Conservation (phyloP, 2,797 vertebrate species). For the Loris lydekkerianus region DNA sequence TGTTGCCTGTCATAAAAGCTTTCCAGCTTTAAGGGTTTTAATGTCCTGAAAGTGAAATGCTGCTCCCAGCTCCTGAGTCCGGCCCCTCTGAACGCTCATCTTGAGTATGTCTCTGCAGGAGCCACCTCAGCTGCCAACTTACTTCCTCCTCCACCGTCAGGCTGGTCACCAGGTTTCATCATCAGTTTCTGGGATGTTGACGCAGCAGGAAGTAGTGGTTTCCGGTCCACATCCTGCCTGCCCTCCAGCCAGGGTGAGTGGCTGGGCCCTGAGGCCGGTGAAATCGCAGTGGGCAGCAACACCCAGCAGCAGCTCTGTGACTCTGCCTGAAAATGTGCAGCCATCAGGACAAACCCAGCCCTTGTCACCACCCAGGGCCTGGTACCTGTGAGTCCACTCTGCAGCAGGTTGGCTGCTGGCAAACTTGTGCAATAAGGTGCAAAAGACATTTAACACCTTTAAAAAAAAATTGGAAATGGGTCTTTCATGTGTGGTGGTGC, state of each 20-base stretch:
- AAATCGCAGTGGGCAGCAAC: fast-evolving
- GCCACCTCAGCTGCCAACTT: fast-evolving
- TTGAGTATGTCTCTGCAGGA: fast-evolving
- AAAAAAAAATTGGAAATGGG: constrained; percentile 66
- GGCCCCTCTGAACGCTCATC: not conserved
- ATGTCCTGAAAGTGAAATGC: fast-evolving
- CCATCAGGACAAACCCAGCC: not conserved
- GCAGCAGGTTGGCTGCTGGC: fast-evolving
- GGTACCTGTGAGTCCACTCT: fast-evolving
- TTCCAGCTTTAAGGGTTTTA: not conserved
- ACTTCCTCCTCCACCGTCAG: not conserved
- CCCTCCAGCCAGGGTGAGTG: fast-evolving
- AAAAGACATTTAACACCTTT: constrained; percentile 73
- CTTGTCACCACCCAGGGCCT: not conserved
- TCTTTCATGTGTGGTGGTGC: constrained; percentile 69
- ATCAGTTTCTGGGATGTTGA: not conserved
- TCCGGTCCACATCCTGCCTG: not conserved
- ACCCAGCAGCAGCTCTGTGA: not conserved
- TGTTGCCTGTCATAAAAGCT: too few species aligned
- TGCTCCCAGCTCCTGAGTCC: too few species aligned
- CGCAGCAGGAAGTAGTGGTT: constrained; percentile 13
- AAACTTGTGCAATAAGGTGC: not conserved
- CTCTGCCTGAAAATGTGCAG: not conserved
- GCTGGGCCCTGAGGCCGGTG: not conserved
- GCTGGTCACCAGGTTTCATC: not conserved